phyloP scores from a whole-genome alignment of 2,113 vertebrate genomes.

The Junco hyemalis region DNA sequence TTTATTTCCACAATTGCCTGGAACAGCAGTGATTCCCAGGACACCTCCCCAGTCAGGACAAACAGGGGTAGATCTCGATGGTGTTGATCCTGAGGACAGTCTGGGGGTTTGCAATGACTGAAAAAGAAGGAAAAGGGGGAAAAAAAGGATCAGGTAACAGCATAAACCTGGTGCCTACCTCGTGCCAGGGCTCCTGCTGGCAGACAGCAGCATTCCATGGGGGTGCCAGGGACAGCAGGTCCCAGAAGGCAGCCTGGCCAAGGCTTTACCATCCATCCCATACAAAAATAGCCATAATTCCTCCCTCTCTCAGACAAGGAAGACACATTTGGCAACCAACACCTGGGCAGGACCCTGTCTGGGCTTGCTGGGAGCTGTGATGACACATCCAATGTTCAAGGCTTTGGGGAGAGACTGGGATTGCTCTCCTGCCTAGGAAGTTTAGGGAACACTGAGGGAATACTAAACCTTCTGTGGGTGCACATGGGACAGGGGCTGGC shows the following conservation, averaged over 20 bases:
- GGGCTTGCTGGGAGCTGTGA: background rate
- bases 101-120: conserved; percentile 79
- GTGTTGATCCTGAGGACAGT: conserved; percentile 84
- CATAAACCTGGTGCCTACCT: background rate
- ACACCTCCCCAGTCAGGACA: background rate
- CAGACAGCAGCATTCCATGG: background rate
- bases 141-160: background rate
- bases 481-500: background rate
- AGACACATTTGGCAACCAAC: background rate
- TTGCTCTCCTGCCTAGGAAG: background rate
- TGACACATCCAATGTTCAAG: background rate
- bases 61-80: conserved; percentile 76
- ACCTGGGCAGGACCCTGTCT: background rate
- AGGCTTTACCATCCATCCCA: background rate
- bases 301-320: background rate
- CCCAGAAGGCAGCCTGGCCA: background rate
- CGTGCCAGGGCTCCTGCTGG: background rate
- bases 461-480: background rate
- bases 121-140: background rate
- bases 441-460: background rate
- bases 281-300: accelerated
- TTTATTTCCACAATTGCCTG: background rate
- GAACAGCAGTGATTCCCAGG: background rate
- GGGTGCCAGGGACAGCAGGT: background rate
- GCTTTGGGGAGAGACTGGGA: background rate